Evolutionary conservation across 2,888 invertebrate genomes (phyloP).

Genomic region (Flabesymbios commensalis): DNA sequence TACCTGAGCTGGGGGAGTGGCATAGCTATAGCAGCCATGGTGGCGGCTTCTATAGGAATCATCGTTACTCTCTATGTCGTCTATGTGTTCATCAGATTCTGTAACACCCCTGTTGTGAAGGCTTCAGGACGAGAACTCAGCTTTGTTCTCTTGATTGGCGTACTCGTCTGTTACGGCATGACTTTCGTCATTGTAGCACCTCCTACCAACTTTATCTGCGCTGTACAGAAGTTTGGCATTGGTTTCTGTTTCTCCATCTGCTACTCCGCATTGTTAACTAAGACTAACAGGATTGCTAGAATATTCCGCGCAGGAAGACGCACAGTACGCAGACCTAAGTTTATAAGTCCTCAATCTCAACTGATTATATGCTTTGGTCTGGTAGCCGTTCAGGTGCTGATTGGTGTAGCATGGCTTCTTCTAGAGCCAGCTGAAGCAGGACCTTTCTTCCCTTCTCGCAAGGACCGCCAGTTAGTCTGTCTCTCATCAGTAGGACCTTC

Average conservation of each 20-base stretch:
- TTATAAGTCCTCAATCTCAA: slow-evolving; percentile 63
- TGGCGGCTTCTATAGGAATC: slow-evolving; percentile 63
- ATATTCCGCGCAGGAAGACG: slow-evolving; percentile 61
- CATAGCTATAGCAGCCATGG: slow-evolving; percentile 93
- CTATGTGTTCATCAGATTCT: slow-evolving; percentile 57
- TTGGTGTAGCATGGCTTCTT: slow-evolving; percentile 90
- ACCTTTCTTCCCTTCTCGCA: slow-evolving; percentile 86
- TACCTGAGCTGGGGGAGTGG: slow-evolving; percentile 70
- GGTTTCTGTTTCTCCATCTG: slow-evolving; percentile 61
- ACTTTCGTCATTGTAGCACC: slow-evolving; percentile 60
- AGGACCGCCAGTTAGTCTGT: slow-evolving; percentile 91
- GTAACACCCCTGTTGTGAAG: slow-evolving; percentile 62
- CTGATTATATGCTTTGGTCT: slow-evolving; percentile 60
- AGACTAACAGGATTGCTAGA: slow-evolving; percentile 61
- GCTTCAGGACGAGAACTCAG: slow-evolving; percentile 63
- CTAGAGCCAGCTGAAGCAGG: slow-evolving; percentile 87
- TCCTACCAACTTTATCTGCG: slow-evolving; percentile 58
- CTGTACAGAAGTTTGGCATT: slow-evolving; percentile 59
- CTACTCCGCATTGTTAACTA: slow-evolving; percentile 62
- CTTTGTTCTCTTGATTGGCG: slow-evolving; percentile 60
- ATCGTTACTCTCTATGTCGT: slow-evolving; percentile 54
- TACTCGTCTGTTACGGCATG: slow-evolving; percentile 58
- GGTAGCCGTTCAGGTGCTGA: slow-evolving; percentile 65
- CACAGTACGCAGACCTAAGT: slow-evolving; percentile 60
- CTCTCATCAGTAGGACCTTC: slow-evolving; percentile 66